Evolutionary conservation across 2,797 vertebrate species (phyloP), one percentile per base, ranked within the genome.

Genomic region (Rousettus madagascariensis): DNA sequence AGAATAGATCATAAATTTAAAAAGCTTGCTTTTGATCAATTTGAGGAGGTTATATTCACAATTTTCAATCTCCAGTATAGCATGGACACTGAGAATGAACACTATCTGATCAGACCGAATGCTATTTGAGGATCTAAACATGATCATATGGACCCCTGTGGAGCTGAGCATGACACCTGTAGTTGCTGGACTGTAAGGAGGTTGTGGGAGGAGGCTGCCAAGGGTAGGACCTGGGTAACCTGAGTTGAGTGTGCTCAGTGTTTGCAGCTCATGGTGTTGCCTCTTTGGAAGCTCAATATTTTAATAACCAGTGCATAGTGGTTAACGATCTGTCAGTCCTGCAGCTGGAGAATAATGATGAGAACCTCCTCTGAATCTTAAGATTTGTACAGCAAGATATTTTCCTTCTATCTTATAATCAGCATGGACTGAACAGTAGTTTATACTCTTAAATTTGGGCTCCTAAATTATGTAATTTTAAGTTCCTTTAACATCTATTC

Each of bases 11-110:
- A 38, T 43, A 63, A 86, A 80, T 12, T 68, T 51, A n/a, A n/a
- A 41, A 22, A 22, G 17, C 69, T 28, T 66, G 12, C 26, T 90
- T 24, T 89, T 59, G 13, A 53, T 93, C 36, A 84, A 84, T 65
- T 24, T 26, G 3, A 71, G 6, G 3, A 71, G 6, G 0, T 84
- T 1, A 57, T 75, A 49, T 41, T 78, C 3, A 28, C 77, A 68
- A 87, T 43, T 43, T 41, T 79, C 15, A 17, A 16, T 55, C 85
- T 88, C 22, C 16, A 8, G 1, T 11, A 8, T 36, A 85, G 53
- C 30, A 28, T 1, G 22, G 17, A 0, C 28, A 15, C 4, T 83
- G 33, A 79, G 3, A 16, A 13, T 16, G 13, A 15, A 12, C 8
- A 38, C 4, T n/a, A 0, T 53, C 33, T n/a, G 5, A 11, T 36